A percentile compares a stretch with the other conserved stretches of the same genome.
These are phyloP conservation scores for Triplophysa dalaica DNA, from an alignment of 2,113 vertebrate genomes.

Conservation along the genomic window DNA sequence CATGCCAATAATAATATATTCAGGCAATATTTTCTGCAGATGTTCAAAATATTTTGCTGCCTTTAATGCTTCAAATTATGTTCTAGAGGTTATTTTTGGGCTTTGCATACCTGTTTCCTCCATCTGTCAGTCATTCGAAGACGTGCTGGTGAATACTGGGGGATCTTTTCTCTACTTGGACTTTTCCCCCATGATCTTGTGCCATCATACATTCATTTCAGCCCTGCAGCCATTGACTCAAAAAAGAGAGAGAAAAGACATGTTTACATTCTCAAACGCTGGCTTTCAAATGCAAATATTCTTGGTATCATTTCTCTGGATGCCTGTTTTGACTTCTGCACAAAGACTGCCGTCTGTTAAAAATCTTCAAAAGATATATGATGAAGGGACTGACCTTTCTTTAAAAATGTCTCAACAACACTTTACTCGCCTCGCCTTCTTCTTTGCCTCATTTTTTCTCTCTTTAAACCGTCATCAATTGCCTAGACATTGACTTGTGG, in stretches of 20 bases:
- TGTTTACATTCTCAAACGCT: neutral
- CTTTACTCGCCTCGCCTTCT: neutral
- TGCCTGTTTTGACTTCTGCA: neutral
- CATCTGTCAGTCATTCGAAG: neutral
- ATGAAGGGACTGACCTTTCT: constrained; percentile 35
- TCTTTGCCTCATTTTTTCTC: neutral
- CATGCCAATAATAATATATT: neutral
- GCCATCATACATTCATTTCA: neutral
- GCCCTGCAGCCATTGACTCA: neutral
- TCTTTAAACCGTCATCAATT: neutral
- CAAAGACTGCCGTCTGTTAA: neutral
- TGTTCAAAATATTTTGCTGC: neutral
- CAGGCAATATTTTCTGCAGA: neutral
- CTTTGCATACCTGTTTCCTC: neutral
- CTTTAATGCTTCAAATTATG: constrained; percentile 10
- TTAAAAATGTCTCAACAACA: constrained; percentile 18
- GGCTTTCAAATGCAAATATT: constrained; percentile 21
- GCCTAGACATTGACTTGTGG: neutral
- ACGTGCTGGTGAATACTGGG: neutral
- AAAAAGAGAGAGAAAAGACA: neutral
- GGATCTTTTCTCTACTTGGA: neutral
- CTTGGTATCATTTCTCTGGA: neutral
- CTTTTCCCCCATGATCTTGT: neutral
- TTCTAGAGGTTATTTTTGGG: neutral
- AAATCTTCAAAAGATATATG: neutral